Conservation (phyloP, 2,113 vertebrate genomes). For the Struthio camelus region DNA sequence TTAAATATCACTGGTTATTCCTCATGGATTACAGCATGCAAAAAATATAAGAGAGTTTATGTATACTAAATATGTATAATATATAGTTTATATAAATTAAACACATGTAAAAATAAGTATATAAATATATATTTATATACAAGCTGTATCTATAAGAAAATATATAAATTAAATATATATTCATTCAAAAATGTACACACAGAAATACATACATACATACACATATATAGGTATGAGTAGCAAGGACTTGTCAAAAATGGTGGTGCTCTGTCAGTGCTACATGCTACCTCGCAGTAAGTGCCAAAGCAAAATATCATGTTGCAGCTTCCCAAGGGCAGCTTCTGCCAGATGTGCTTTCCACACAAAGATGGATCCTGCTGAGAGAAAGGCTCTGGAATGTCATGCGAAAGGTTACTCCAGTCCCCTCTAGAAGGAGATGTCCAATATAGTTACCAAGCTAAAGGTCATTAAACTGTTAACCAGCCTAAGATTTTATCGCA, state of each 20-base stretch:
- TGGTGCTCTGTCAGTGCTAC: background rate
- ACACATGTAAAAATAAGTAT: background rate
- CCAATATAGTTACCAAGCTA: background rate
- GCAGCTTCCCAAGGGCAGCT: background rate
- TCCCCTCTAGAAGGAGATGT: background rate
- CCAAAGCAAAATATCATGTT: background rate
- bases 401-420: background rate
- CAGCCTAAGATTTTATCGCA: background rate
- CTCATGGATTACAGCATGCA: too few species aligned
- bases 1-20: too few species aligned
- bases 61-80: too few species aligned
- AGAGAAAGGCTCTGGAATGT: background rate
- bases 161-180: background rate
- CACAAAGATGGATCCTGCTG: background rate
- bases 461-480: background rate
- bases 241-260: background rate
- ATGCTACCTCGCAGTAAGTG: background rate
- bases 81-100: background rate
- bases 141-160: background rate
- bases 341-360: background rate
- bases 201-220: too few species aligned
- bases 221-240: too few species aligned
- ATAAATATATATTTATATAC: background rate
- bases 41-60: too few species aligned
- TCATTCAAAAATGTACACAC: background rate